phyloP scores from a whole-genome alignment of 2,113 vertebrate species.

The Notarius quadriscutis region DNA sequence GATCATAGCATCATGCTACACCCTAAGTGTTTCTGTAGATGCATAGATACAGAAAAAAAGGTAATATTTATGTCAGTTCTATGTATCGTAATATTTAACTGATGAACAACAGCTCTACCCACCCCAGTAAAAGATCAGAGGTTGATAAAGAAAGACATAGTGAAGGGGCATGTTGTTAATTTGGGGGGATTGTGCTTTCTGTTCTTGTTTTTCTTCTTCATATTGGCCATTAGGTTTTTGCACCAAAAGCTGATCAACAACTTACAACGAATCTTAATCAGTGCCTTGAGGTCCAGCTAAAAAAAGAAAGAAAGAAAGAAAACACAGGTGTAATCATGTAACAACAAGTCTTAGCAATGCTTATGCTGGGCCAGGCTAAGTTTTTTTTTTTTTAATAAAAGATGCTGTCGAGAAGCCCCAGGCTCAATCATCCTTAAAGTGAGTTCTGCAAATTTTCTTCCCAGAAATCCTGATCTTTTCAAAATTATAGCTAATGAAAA shows the following conservation, averaged over 20 bases:
- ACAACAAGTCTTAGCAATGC: conserved; percentile 2
- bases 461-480: neutral
- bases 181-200: neutral
- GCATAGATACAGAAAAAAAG: neutral
- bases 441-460: neutral
- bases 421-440: neutral
- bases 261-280: neutral
- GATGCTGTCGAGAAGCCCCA: neutral
- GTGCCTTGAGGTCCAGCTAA: neutral
- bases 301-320: neutral
- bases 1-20: neutral
- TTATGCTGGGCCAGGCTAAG: neutral
- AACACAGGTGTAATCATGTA: neutral
- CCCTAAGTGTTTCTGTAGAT: neutral
- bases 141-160: neutral
- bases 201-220: neutral
- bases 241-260: neutral
- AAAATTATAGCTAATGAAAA: neutral
- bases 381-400: neutral
- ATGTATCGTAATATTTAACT: neutral
- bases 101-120: neutral
- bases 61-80: neutral
- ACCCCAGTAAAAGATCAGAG: neutral
- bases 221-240: neutral
- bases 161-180: neutral